Evolutionary conservation across 2,797 vertebrate genomes (phyloP).

Genomic region (Dermochelys coriacea): DNA sequence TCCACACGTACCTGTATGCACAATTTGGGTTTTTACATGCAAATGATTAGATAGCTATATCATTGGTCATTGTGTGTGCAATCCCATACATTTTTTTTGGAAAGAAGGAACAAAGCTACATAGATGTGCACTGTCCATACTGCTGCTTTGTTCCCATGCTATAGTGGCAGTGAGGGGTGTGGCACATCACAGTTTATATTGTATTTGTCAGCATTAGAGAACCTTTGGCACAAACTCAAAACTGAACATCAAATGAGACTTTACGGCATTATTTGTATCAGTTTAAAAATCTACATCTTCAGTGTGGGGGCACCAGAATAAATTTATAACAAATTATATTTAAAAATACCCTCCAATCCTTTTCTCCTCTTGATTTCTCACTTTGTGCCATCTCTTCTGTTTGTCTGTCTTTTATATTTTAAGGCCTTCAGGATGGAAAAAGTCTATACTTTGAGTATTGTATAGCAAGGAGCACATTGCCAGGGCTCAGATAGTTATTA

Average conservation of each 20-base stretch:
- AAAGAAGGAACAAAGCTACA: not conserved
- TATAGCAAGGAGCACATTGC: not conserved
- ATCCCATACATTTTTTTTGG: not conserved
- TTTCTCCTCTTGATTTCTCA: not conserved
- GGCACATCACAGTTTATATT: not conserved
- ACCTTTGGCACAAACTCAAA: not conserved
- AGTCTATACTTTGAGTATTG: not conserved
- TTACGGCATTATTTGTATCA: not conserved
- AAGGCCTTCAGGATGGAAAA: not conserved
- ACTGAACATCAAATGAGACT: not conserved
- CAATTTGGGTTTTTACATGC: not conserved
- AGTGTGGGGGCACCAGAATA: not conserved
- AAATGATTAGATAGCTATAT: not conserved
- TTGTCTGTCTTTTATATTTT: not conserved
- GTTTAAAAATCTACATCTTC: not conserved
- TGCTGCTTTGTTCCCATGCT: not conserved
- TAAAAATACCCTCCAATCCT: fast-evolving
- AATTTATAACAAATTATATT: not conserved
- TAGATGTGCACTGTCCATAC: not conserved
- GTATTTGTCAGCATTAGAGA: not conserved
- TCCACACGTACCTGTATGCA: not conserved
- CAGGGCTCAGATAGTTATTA: not conserved
- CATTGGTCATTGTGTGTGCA: not conserved
- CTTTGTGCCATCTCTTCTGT: fast-evolving
- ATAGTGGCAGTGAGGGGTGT: not conserved